phyloP scores from a whole-genome alignment of 2,113 vertebrate genomes.

The Motacilla alba region DNA sequence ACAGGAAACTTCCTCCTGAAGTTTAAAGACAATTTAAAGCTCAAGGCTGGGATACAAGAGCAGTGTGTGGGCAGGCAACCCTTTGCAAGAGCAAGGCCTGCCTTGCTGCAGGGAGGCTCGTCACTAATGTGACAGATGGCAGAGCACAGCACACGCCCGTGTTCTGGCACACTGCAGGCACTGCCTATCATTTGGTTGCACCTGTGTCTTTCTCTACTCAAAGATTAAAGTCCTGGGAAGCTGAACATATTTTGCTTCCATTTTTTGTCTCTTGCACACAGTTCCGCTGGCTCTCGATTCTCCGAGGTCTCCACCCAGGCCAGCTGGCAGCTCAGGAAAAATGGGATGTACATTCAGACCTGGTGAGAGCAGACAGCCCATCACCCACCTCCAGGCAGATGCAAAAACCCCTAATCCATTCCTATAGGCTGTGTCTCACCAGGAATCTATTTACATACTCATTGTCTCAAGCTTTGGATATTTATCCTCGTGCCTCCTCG shows the following conservation, averaged over 20 bases:
- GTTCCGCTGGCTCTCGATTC: neutral
- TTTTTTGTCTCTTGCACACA: constrained; percentile 21
- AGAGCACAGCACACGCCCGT: neutral
- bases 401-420: neutral
- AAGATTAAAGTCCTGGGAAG: constrained; percentile 59
- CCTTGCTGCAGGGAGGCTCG: neutral
- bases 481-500: neutral
- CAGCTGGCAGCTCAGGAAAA: constrained; percentile 9
- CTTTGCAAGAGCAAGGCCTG: constrained; percentile 11
- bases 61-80: constrained; percentile 15
- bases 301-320: neutral
- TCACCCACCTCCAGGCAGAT: neutral
- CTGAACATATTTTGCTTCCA: constrained; percentile 57
- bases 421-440: neutral
- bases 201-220: constrained; percentile 39
- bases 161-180: constrained; percentile 6
- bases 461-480: neutral
- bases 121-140: constrained; percentile 34
- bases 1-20: neutral
- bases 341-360: neutral
- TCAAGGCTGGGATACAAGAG: neutral
- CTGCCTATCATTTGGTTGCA: constrained; percentile 39
- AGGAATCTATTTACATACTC: neutral
- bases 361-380: neutral
- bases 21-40: constrained; percentile 31